These are phyloP conservation scores for Turdus rufiventris DNA, from an alignment of 2,113 vertebrate genomes.

Conservation along the genomic window DNA sequence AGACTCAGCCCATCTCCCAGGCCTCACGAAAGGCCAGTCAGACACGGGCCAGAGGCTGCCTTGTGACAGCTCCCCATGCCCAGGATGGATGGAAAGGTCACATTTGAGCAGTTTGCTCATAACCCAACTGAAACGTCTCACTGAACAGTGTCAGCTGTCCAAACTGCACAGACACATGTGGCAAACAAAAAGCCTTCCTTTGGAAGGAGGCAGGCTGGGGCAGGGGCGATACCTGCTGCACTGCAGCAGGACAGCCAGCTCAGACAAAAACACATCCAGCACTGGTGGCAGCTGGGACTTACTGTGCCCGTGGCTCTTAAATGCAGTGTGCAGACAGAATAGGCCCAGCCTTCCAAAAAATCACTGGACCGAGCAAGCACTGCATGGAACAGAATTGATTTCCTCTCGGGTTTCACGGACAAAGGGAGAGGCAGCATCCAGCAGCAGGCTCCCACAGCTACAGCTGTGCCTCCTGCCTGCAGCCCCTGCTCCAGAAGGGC, in stretches of 20 bases:
- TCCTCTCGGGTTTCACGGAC: neutral
- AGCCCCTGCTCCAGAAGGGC: neutral
- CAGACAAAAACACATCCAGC: neutral
- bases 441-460: neutral
- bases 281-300: neutral
- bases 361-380: neutral
- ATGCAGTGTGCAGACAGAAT: neutral
- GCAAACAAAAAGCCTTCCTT: neutral
- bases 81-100: neutral
- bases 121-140: neutral
- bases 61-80: neutral
- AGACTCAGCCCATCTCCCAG: neutral
- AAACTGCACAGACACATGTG: neutral
- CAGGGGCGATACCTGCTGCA: neutral
- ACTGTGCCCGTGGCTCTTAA: neutral
- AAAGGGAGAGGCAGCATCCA: neutral
- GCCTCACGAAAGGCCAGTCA: neutral
- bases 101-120: neutral
- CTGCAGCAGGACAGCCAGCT: neutral
- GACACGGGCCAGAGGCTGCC: fast-evolving
- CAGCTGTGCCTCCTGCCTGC: neutral
- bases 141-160: neutral
- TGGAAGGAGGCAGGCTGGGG: neutral
- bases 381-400: fast-evolving
- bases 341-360: neutral